Conservation (phyloP, 2,888 invertebrate genomes). For the Macropis europaea region DNA sequence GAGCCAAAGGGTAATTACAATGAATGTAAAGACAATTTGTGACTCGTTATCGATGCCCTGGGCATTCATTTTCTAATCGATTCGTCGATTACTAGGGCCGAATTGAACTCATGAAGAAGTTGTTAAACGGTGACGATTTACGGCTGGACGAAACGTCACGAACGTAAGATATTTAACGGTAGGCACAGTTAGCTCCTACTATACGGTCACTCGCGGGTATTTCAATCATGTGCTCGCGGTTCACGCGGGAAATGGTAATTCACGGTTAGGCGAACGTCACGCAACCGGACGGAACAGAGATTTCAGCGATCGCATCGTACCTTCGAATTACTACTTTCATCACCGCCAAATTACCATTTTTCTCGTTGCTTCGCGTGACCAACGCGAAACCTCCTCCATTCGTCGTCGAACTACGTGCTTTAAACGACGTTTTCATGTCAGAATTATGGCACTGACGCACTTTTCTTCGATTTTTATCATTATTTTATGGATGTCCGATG, state of each 20-base stretch:
- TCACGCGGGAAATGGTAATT: constrained; percentile 39
- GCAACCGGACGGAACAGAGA: constrained; percentile 25
- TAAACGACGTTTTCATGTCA: too few species aligned
- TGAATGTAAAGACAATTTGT: too few species aligned
- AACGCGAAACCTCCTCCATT: constrained; percentile 1
- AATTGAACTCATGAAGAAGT: neutral
- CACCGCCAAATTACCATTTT: constrained; percentile 14
- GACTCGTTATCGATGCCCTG: too few species aligned
- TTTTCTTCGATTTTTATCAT: too few species aligned
- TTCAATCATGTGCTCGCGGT: neutral
- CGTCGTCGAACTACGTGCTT: too few species aligned
- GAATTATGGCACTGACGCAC: too few species aligned
- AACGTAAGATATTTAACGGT: neutral
- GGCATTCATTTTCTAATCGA: too few species aligned
- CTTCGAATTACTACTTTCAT: constrained; percentile 23
- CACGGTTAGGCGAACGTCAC: constrained; percentile 31
- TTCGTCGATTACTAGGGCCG: too few species aligned
- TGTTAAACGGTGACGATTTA: constrained; percentile 21
- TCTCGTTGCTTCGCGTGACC: neutral
- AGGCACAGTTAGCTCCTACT: constrained; percentile 1
- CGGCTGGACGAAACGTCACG: constrained; percentile 2
- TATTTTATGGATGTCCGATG: too few species aligned
- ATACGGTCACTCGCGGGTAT: neutral
- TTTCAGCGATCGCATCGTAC: constrained; percentile 1
- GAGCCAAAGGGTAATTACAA: too few species aligned